Evolutionary conservation across 35 echinoderm and acorn worm genomes (phyloP), one percentile per base, ranked within the genome.

Genomic region (Amphiura filiformis): DNA sequence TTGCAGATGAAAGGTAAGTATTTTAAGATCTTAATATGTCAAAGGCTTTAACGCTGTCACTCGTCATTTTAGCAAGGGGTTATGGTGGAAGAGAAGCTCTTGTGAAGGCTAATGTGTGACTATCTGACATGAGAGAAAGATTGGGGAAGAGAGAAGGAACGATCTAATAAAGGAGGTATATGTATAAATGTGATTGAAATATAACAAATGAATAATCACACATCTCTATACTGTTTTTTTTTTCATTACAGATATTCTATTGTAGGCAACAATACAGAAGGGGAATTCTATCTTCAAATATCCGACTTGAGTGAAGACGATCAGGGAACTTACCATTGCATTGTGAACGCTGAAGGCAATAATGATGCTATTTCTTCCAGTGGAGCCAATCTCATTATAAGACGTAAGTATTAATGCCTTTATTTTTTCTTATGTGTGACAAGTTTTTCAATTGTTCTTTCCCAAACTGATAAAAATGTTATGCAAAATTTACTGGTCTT

Each of bases 261-360:
- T 39, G 77, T 78, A 28, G 96, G 96, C 23, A 87, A 87, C 37
- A 30, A 98, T 1, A 79, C 52, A 0, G 78, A 76, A 13, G 96
- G 92, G 2, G 78, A 92, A n/a, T 98, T 84, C 76, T 78, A 94
- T 36, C 79, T 98, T 18, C 35, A 84, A 22, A 94, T 98, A 22
- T 76, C 36, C 15, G 84, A 84, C 9, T 82, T 94, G 0, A 40
- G 49, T 11, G n/a, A 44, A 34, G 56, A 75, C 31, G 96, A 98
- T 57, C 65, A 82, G 1, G 96, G 84, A 11, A 84, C 56, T 32
- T 98, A 94, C 36, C 84, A 80, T 37, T 98, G 92, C 52, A 82
- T 85, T 0, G 78, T 98, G 1, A 89, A 82, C 1, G 82, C 49
- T n/a, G 79, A 37, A 5, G 89, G 87, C 37, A 49, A 35, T 9